Evolutionary conservation across 2,888 invertebrate genomes (phyloP), one percentile per base, ranked within the genome.

Genomic region (Pammene fasciana): DNA sequence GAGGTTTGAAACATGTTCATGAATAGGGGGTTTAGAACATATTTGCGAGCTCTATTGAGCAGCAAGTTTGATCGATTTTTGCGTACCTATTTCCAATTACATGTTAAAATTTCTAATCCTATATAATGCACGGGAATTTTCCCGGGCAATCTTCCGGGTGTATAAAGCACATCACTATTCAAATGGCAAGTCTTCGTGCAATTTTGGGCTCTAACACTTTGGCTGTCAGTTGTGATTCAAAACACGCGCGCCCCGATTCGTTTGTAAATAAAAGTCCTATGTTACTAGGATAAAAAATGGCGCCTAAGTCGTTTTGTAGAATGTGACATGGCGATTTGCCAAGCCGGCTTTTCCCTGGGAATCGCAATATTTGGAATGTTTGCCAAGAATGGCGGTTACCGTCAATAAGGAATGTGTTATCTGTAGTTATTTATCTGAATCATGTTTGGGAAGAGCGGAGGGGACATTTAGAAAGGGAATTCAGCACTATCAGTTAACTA

Each of bases 361-460:
- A 46, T 45, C 45, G 59, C 68, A 54, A 68, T 68, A 65, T 68
- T 65, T 65, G 64, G 65, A 59, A 59, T 46, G 68, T 18, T 59
- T 46, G 65, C 57, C 52, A 65, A 65, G 52, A 59, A 65, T 57
- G 68, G 65, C 45, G 11, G 57, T 68, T 68, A 54, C 64, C 65
- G 52, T 67, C 67, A 60, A 52, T 67, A n/a, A 56, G 14, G 50
- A 65, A 57, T 57, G 48, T 38, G 57, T 41, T 46, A 41, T 65
- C 48, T 56, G 65, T 56, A 56, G 18, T 38, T 55, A 56, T 56
- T 48, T 48, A 48, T 38, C 10, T 46, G 48, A 41, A 48, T 48
- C 13, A 48, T 56, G 46, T 38, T 18, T 14, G 38, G 13, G 45
- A 54, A 16, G 16, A 48, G 10, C 3, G 48, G 10, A 16, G 4